phyloP scores from a whole-genome alignment of 2,888 invertebrate species.

The Rhimphoctona megacephalus region DNA sequence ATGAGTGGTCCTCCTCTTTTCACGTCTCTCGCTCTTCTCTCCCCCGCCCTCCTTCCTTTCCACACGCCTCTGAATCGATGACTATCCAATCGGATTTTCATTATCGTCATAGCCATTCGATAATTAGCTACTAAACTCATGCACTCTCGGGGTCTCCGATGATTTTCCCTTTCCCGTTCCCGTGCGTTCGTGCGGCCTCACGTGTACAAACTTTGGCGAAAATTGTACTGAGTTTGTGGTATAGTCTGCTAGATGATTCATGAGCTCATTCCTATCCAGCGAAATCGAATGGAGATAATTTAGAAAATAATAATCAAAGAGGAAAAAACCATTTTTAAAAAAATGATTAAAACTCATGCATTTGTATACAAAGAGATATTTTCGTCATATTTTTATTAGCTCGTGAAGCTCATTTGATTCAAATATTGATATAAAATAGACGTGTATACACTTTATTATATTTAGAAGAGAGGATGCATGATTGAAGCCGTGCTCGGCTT shows the following conservation, averaged over 20 bases:
- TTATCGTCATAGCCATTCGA: slow-evolving; percentile 79
- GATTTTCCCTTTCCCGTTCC: slow-evolving; percentile 16
- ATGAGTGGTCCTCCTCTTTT: slow-evolving; percentile 2
- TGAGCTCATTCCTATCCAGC: neutral
- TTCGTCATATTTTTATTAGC: neutral
- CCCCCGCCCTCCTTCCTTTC: neutral
- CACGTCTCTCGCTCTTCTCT: neutral
- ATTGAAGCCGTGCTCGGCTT: slow-evolving; percentile 45
- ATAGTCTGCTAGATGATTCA: neutral
- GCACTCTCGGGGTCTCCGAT: slow-evolving; percentile 49
- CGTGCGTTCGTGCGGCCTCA: neutral
- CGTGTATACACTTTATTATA: neutral
- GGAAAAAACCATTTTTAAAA: neutral
- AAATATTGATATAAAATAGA: neutral
- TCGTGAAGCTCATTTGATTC: neutral
- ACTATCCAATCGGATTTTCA: slow-evolving; percentile 80
- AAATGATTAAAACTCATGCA: neutral
- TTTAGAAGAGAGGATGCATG: slow-evolving; percentile 5
- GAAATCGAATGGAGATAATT: neutral
- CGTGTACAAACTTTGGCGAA: neutral
- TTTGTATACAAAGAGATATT: neutral
- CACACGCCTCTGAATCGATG: slow-evolving; percentile 22
- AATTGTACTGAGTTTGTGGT: too few species aligned
- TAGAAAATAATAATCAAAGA: neutral
- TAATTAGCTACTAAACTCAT: slow-evolving; percentile 80